phyloP scores from a whole-genome alignment of 2,888 invertebrate genomes.

The Pterostichus madidus region DNA sequence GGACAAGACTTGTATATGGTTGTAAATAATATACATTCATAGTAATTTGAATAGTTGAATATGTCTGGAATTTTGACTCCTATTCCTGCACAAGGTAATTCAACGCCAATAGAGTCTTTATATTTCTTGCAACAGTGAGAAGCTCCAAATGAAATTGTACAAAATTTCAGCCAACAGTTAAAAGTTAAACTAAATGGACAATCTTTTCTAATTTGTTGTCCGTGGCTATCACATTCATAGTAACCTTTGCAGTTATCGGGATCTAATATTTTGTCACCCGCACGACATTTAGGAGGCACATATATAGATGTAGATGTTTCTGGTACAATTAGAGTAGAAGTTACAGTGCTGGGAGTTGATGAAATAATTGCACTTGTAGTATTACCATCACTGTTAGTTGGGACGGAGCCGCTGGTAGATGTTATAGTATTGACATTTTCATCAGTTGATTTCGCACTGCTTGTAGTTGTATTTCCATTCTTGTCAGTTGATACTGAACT shows the following conservation, averaged over 20 bases:
- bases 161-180: constrained; percentile 1
- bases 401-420: no score
- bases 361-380: no score
- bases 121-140: not conserved
- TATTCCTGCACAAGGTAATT: not conserved
- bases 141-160: not conserved
- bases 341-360: no score
- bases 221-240: not conserved
- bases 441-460: no score
- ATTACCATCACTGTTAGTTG: no score
- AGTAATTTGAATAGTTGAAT: constrained; percentile 12
- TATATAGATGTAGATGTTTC: no score
- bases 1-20: not conserved
- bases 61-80: not conserved
- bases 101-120: not conserved
- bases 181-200: not conserved
- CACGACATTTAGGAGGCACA: not conserved
- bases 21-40: not conserved
- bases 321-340: no score
- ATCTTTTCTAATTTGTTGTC: not conserved
- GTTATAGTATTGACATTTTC: no score
- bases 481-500: no score
- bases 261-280: not conserved
- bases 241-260: not conserved
- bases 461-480: no score